Conservation (phyloP, 2,888 invertebrate species). For the Athetis lepigone region DNA sequence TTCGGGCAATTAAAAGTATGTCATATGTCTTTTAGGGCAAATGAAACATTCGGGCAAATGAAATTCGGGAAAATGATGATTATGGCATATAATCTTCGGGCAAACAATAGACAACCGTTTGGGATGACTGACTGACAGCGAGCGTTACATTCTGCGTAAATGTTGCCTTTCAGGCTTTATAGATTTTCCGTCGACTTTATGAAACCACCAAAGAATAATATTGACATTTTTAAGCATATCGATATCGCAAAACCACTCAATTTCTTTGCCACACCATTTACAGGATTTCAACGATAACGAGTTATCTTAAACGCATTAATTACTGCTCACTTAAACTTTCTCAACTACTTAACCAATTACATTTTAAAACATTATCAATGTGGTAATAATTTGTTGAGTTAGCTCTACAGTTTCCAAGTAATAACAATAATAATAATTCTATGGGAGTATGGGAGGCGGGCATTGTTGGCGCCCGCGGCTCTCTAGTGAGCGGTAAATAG, state of each 20-base stretch:
- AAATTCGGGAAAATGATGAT: too few species aligned
- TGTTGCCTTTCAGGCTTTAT: not conserved
- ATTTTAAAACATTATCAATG: conserved; percentile 30
- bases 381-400: conserved; percentile 43
- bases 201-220: too few species aligned
- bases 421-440: conserved; percentile 52
- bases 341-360: conserved; percentile 15
- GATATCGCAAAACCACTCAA: conserved; percentile 1
- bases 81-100: too few species aligned
- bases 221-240: conserved; percentile 13
- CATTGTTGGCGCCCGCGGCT: conserved; percentile 33
- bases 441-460: conserved; percentile 44
- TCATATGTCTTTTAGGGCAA: too few species aligned
- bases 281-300: conserved; percentile 4
- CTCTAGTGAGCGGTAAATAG: conserved; percentile 37
- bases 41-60: too few species aligned
- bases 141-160: not conserved
- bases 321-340: conserved; percentile 17
- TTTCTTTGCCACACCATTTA: conserved; percentile 7
- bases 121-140: too few species aligned
- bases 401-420: conserved; percentile 28
- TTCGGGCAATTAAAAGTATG: too few species aligned
- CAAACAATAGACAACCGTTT: too few species aligned
- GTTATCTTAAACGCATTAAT: conserved; percentile 8
- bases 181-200: not conserved